Evolutionary conservation across 2,113 vertebrate genomes (phyloP), one percentile per base, ranked within the genome.

Genomic region (Aegotheles bennettii): DNA sequence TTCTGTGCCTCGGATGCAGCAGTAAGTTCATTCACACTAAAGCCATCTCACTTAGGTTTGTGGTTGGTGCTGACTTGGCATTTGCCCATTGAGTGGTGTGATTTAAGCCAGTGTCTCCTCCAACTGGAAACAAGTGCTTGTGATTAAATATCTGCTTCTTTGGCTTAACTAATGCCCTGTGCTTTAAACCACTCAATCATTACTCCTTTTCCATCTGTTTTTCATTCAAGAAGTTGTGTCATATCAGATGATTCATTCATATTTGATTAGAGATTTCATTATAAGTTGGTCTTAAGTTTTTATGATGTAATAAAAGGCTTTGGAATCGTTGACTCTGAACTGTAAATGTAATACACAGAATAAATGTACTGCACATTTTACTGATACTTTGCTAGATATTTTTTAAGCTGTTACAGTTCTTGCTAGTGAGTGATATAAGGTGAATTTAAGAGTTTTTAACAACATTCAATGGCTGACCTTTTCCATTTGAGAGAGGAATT

Each of bases 251-350:
- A 95, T 87, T 97, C 94, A 93, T 95, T 95, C 84, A 61, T 94
- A 93, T 93, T 94, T 89, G 94, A 95, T 96, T 92, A 94, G 93
- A 84, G 84, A 85, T 92, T 95, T 95, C 89, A 95, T 97, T 96
- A 93, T 51, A 83, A 89, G 38, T 43, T 87, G 61, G 25, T 88
- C 91, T 79, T 43, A 89, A 94, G 57, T 89, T 94, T 84, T 95
- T 87, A 89, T 91, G 85, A 94, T 87, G 84, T 95, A 95, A 95
- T 95, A 80, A 91, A 93, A 82, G 45, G 36, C 53, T 87, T 82
- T 76, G 48, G 77, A 91, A 15, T 81, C 60, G 19, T 71, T 87
- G 84, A 40, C 76, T 90, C 64, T 80, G 64, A 94, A 23, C 67
- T 28, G 47, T 50, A 56, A 26, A 73, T 86, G 86, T 84, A 50